A percentile compares a stretch with the other conserved stretches of the same genome.
Evolutionary conservation across 2,888 invertebrate genomes (phyloP).

Genomic region (Hemicrepidius hirtus): DNA sequence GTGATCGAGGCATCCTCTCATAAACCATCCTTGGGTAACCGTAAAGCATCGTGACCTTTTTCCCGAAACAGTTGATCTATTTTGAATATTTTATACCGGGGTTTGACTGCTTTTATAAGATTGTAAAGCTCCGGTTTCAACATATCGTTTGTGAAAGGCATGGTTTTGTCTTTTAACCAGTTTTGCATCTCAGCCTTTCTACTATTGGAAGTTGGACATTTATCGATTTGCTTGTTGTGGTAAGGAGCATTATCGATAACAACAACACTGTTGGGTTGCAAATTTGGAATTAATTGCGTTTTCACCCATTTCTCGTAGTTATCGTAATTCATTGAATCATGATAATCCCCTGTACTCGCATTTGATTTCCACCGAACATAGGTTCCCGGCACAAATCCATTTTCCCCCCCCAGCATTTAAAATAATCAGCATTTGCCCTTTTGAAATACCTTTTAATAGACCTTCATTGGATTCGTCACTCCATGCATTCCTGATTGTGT

Average conservation of each 20-base stretch:
- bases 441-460: constrained; percentile 50
- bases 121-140: constrained; percentile 56
- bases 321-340: constrained; percentile 5
- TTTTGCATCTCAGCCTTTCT: constrained; percentile 52
- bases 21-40: no score
- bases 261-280: constrained; percentile 52
- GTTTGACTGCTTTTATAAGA: constrained; percentile 48
- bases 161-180: constrained; percentile 48
- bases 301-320: constrained; percentile 39
- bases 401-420: constrained; percentile 7
- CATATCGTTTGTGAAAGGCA: constrained; percentile 41
- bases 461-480: background rate
- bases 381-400: no score
- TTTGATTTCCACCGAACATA: no score
- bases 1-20: no score
- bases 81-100: constrained; percentile 44
- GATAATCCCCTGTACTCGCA: constrained; percentile 6
- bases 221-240: constrained; percentile 50
- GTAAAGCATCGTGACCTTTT: constrained; percentile 44
- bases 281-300: constrained; percentile 47
- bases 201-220: constrained; percentile 42
- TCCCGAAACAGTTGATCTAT: constrained; percentile 47
- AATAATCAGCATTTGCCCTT: constrained; percentile 52
- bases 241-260: no score
- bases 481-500: constrained; percentile 21